Conservation (phyloP, 2,888 invertebrate species). For the Chrysotoxum bicinctum region DNA sequence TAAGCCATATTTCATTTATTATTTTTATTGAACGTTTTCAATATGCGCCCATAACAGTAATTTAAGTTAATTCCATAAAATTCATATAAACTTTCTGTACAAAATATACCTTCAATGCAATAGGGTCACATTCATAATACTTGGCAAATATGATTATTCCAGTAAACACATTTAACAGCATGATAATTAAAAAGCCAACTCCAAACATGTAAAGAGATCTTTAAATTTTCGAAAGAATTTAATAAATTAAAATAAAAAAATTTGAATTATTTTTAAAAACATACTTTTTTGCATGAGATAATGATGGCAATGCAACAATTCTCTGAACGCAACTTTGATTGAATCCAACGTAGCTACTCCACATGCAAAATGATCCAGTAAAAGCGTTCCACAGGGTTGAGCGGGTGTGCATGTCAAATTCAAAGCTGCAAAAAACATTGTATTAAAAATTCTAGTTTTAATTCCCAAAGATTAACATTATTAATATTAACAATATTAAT, state of each 20-base stretch:
- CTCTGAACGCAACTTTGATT: constrained; percentile 89
- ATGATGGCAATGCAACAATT: constrained; percentile 85
- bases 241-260: not conserved
- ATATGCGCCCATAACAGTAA: too few species aligned
- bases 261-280: not conserved
- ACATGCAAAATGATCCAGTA: constrained; percentile 84
- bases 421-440: constrained; percentile 81
- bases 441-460: not conserved
- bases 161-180: constrained; percentile 83
- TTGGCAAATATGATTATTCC: constrained; percentile 83
- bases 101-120: constrained; percentile 77
- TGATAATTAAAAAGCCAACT: constrained; percentile 82
- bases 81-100: not conserved
- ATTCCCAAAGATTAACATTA: too few species aligned
- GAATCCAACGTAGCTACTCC: constrained; percentile 85
- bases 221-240: constrained; percentile 18
- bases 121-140: constrained; percentile 83
- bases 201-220: constrained; percentile 83
- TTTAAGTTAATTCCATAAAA: too few species aligned
- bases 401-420: constrained; percentile 84
- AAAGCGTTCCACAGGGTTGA: constrained; percentile 86
- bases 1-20: too few species aligned
- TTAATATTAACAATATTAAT: too few species aligned
- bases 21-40: too few species aligned
- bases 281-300: constrained; percentile 84